A percentile compares a stretch with the other conserved stretches of the same genome.
phyloP scores from a whole-genome alignment of 2,797 vertebrate species.

The Gymnodraco acuticeps region DNA sequence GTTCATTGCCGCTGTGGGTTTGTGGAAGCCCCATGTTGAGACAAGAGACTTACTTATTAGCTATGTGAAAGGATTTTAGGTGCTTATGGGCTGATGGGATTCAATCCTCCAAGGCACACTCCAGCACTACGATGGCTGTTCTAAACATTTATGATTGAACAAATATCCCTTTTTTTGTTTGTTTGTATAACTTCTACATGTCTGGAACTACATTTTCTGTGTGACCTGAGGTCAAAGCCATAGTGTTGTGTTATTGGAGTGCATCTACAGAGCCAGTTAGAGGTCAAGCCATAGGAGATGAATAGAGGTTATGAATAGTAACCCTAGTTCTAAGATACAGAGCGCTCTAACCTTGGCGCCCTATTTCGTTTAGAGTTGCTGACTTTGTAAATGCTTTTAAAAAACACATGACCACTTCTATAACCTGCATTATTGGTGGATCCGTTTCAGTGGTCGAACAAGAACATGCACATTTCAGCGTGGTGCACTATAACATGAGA shows the following conservation, averaged over 20 bases:
- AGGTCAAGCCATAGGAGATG: constrained; percentile 45
- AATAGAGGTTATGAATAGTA: constrained; percentile 53
- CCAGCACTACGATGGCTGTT: constrained; percentile 3
- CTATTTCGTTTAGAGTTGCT: constrained; percentile 26
- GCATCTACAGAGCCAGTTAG: constrained; percentile 31
- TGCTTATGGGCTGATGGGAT: constrained; percentile 52
- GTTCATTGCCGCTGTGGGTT: constrained; percentile 52
- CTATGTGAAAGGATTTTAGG: constrained; percentile 48
- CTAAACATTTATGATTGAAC: constrained; percentile 24
- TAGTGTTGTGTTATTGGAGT: constrained; percentile 25
- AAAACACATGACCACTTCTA: constrained; percentile 20
- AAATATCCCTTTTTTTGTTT: constrained; percentile 40
- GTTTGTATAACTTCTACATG: constrained; percentile 26
- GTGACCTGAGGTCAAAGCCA: constrained; percentile 18
- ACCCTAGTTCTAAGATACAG: constrained; percentile 33
- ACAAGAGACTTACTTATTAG: constrained; percentile 40
- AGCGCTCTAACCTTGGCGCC: constrained; percentile 24
- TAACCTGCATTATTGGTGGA: constrained; percentile 10
- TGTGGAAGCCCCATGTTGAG: constrained; percentile 38
- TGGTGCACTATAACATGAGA: not conserved
- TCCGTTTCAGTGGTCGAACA: constrained; percentile 40
- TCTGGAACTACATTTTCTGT: constrained; percentile 32
- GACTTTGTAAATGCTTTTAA: constrained; percentile 28
- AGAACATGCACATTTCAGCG: constrained; percentile 35
- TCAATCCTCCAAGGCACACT: constrained; percentile 37